phyloP scores from a whole-genome alignment of 1,140 invertebrate genomes.

The Pectinophora gossypiella region DNA sequence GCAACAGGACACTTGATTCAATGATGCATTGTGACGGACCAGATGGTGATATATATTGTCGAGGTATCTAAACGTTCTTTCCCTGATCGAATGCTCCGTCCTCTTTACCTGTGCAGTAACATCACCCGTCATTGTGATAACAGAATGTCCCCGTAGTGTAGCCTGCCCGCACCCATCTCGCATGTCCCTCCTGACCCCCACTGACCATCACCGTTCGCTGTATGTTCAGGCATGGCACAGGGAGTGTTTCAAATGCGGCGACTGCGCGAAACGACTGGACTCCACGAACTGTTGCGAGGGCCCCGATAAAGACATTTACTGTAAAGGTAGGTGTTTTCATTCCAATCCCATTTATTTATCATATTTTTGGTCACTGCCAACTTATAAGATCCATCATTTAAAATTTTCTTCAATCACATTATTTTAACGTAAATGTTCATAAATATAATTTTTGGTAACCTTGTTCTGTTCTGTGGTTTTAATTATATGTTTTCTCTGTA shows the following conservation, averaged over 20 bases:
- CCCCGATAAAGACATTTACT: conserved; percentile 98
- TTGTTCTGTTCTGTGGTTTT: conserved; percentile 30
- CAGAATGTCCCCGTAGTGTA: conserved; percentile 28
- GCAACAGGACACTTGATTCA: conserved; percentile 94
- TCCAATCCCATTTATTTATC: no score
- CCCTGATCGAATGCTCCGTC: conserved; percentile 14
- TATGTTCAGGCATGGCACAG: conserved; percentile 89
- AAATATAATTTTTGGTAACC: background rate
- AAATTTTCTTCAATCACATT: background rate
- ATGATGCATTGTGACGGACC: conserved; percentile 95
- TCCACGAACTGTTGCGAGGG: conserved; percentile 96
- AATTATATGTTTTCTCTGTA: conserved; percentile 72
- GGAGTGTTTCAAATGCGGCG: conserved; percentile 96
- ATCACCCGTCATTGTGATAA: conserved; percentile 51
- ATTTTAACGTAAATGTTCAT: background rate
- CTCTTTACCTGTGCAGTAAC: conserved; percentile 38
- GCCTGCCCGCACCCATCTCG: no score
- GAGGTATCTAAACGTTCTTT: conserved; percentile 80
- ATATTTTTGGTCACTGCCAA: no score
- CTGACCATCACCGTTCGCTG: conserved; percentile 46
- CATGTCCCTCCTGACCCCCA: no score
- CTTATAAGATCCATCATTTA: conserved; percentile 38
- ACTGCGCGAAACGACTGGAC: conserved; percentile 96
- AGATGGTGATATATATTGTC: conserved; percentile 94
- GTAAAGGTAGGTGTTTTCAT: no score